phyloP scores from a whole-genome alignment of 2,113 vertebrate genomes.

The Anhinga rufa region DNA sequence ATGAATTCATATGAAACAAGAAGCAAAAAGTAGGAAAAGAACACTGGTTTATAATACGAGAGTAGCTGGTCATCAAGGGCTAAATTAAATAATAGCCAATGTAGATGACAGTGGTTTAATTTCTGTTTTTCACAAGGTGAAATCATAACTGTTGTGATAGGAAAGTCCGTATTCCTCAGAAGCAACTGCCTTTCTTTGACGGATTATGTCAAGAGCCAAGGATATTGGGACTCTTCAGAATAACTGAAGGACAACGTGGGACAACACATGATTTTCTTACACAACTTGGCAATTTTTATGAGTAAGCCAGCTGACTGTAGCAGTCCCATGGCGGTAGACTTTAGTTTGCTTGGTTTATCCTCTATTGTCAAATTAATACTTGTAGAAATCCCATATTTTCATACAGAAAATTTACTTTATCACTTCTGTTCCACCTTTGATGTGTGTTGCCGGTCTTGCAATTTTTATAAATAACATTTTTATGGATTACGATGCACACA shows the following conservation, averaged over 20 bases:
- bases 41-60: neutral
- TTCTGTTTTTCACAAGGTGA: neutral
- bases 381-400: neutral
- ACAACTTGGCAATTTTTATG: neutral
- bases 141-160: accelerated
- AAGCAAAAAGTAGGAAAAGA: neutral
- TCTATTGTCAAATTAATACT: neutral
- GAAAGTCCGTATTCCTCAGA: neutral
- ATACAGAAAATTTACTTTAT: neutral
- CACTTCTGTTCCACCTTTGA: neutral
- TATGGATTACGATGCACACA: neutral
- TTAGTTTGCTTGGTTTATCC: neutral
- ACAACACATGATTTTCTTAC: neutral
- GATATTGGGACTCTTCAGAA: neutral
- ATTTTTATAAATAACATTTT: neutral
- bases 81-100: neutral
- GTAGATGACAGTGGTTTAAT: neutral
- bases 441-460: neutral
- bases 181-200: neutral
- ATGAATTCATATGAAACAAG: neutral
- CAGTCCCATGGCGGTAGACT: neutral
- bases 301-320: neutral
- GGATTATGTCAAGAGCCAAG: neutral
- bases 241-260: neutral
- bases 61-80: neutral